Percentiles rank a stretch among this genome's conserved stretches.
These are phyloP conservation scores for Trinorchestia longiramus DNA, from an alignment of 1,140 invertebrate species.

Conservation along the genomic window DNA sequence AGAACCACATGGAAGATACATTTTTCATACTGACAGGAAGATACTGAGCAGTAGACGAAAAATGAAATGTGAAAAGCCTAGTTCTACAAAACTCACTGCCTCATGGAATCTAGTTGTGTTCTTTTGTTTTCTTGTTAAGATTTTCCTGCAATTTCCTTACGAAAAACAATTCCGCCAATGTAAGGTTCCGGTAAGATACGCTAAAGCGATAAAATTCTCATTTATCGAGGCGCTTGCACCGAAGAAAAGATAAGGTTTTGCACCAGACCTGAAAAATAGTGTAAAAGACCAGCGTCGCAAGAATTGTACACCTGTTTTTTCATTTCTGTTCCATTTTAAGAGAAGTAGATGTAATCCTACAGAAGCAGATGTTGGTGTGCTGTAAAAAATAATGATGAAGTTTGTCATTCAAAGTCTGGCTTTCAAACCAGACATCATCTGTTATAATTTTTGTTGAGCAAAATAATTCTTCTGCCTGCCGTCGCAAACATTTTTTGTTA, in stretches of 20 bases:
- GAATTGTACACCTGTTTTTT: neutral
- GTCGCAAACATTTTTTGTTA: neutral
- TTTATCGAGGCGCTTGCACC: neutral
- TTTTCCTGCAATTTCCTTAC: neutral
- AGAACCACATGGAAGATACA: too few species aligned
- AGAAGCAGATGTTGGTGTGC: neutral
- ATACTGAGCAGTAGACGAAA: neutral
- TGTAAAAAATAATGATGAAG: neutral
- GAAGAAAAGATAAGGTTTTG: neutral
- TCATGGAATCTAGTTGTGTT: neutral
- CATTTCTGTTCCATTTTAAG: neutral
- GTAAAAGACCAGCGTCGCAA: neutral
- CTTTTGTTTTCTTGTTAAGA: neutral
- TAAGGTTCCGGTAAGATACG: neutral
- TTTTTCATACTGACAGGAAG: too few species aligned
- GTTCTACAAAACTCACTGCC: neutral
- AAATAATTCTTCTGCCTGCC: neutral
- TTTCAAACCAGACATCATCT: neutral
- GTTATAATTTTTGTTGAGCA: neutral
- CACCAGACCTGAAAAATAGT: neutral
- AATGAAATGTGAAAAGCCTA: neutral
- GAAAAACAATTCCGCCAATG: neutral
- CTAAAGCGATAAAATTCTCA: neutral
- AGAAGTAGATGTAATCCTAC: neutral
- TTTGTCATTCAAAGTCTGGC: neutral